Conservation (phyloP, 1,140 invertebrate species). For the Drosophila sturtevanti region DNA sequence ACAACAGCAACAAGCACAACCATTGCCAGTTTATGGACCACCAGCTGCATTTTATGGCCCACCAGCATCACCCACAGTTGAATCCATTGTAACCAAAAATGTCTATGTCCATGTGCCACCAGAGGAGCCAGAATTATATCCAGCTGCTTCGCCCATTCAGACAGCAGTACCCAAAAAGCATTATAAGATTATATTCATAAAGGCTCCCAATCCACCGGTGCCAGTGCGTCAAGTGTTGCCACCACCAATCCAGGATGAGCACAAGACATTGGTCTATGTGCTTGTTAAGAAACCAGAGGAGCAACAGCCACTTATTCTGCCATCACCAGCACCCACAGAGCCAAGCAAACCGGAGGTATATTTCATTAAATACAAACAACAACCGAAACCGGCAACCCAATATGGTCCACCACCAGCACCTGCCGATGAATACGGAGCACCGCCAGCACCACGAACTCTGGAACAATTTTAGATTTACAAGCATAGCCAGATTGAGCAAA, state of each 20-base stretch:
- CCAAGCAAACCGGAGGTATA: constrained; percentile 85
- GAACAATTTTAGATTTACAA: constrained; percentile 57
- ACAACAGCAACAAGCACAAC: constrained; percentile 68
- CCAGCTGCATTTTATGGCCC: constrained; percentile 78
- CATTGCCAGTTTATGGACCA: constrained; percentile 70
- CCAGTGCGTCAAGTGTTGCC: constrained; percentile 85
- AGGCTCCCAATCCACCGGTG: constrained; percentile 89
- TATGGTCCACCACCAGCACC: constrained; percentile 72
- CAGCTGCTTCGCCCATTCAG: constrained; percentile 65
- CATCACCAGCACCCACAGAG: constrained; percentile 83
- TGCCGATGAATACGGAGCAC: constrained; percentile 73
- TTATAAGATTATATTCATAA: constrained; percentile 94
- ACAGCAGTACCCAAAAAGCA: constrained; percentile 87
- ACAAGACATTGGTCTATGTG: constrained; percentile 94
- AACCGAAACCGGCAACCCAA: constrained; percentile 62
- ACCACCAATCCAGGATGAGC: constrained; percentile 87
- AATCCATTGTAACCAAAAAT: constrained; percentile 87
- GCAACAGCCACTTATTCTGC: constrained; percentile 79
- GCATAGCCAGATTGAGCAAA: neutral
- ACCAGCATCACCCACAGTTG: constrained; percentile 49
- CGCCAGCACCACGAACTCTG: constrained; percentile 64
- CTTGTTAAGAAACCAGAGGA: constrained; percentile 90
- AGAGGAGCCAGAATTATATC: constrained; percentile 85
- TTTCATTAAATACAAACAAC: constrained; percentile 85
- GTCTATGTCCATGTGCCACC: constrained; percentile 90